These are phyloP conservation scores for Brenthis daphne DNA, from an alignment of 2,888 invertebrate species.

Conservation along the genomic window DNA sequence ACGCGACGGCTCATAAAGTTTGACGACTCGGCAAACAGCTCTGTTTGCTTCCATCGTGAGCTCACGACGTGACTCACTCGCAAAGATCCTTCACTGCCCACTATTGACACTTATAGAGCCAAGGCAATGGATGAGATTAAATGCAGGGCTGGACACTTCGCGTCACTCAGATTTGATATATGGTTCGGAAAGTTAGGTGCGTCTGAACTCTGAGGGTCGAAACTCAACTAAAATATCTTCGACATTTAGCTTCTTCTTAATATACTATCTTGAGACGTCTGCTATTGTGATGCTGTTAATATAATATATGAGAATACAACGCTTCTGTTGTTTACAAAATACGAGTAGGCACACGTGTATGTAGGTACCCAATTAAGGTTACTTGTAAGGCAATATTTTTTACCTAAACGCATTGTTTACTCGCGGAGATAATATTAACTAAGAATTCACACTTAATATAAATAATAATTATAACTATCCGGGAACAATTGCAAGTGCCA, in stretches of 20 bases:
- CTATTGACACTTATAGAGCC: slow-evolving; percentile 32
- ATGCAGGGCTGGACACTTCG: slow-evolving; percentile 13
- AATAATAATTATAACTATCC: slow-evolving; percentile 15
- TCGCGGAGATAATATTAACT: no score
- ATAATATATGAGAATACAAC: no score
- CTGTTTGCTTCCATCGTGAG: slow-evolving; percentile 15
- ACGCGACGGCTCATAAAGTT: slow-evolving; percentile 10
- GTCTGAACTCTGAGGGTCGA: background rate
- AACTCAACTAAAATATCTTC: slow-evolving; percentile 8
- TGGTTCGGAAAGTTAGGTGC: slow-evolving; percentile 4
- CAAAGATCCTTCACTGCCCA: slow-evolving; percentile 30
- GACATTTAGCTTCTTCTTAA: background rate
- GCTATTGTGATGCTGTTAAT: no score
- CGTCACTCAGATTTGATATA: slow-evolving; percentile 22
- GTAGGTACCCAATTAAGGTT: no score
- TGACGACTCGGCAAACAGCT: slow-evolving; percentile 21
- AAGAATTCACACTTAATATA: slow-evolving; percentile 4
- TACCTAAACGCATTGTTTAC: no score
- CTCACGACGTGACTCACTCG: slow-evolving; percentile 11
- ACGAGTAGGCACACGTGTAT: no score
- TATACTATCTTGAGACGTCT: background rate
- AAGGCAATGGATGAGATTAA: slow-evolving; percentile 28
- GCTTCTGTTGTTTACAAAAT: no score
- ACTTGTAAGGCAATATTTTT: background rate
- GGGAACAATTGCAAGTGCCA: slow-evolving; percentile 13